Base-by-base conservation (phyloP, 2,113 vertebrate species). In the Otis tarda region DNA sequence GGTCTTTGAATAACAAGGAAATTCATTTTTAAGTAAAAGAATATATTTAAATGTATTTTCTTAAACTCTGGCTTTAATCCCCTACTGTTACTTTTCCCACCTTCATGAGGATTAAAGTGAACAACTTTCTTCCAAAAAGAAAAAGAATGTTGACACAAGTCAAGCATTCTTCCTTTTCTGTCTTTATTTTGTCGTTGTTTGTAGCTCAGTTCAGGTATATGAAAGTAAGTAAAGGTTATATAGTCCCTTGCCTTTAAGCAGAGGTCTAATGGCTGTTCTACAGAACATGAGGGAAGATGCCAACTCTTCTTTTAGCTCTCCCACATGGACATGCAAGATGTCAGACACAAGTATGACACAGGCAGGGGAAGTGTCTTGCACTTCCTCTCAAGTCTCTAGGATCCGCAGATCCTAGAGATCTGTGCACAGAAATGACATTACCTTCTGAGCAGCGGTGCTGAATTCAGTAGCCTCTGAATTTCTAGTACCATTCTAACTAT, bases 31-130 rank as follows among this genome's bases (percentile, higher is more conserved):
- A 96, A 97, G 86, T 88, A 82, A 93, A 97, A 90, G 59, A 41
- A 93, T 87, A 96, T 68, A 96, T 96, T 97, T 95, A 97, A 97
- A 97, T 97, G 93, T 97, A 98, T 97, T 97, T 98, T 97, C 94
- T 97, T 95, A 95, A 97, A 94, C 61, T 84, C 43, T 84, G 79
- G 19, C 74, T 97, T 97, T 93, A 91, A 91, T 70, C 65, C 95
- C 94, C 74, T 91, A 31, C 57, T 95, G 81, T 89, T 96, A 79
- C 61, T 96, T 95, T 95, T 82, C 83, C 69, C 93, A 82, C 61
- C 89, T 89, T 82, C 87, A 64, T 82, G 69, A 95, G 65, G 74
- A 95, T 87, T 97, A 95, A 94, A 97, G 39, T 84, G 69, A 61
- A 76, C 35, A 84, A 60, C 30, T n/a, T 93, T 79, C 84, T 94